phyloP scores from a whole-genome alignment of 2,113 vertebrate species.

The Archilochus colubris region DNA sequence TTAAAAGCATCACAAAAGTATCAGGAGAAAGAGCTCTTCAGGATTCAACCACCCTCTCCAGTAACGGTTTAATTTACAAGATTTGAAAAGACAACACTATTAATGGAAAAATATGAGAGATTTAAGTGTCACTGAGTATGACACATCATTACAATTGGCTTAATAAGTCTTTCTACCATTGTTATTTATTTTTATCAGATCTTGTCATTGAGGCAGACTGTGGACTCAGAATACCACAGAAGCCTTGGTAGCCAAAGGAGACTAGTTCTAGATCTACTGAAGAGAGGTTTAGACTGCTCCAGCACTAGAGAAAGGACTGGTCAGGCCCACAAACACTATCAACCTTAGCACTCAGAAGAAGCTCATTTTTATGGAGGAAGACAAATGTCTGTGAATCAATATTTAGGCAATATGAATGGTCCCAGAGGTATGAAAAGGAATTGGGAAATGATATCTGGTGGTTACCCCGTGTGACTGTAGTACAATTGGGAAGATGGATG shows the following conservation, averaged over 20 bases:
- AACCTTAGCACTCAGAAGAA: not conserved
- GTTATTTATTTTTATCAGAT: constrained; percentile 23
- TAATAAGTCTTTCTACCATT: not conserved
- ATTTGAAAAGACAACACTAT: not conserved
- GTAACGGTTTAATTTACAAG: not conserved
- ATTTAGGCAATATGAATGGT: not conserved
- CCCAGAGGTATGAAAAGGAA: not conserved
- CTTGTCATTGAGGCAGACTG: not conserved
- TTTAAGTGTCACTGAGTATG: not conserved
- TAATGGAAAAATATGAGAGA: not conserved
- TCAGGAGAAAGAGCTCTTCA: not conserved
- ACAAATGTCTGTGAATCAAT: not conserved
- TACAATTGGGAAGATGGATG: not conserved
- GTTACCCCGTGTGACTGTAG: not conserved
- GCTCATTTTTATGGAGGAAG: not conserved
- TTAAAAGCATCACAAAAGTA: not conserved
- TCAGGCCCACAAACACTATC: not conserved
- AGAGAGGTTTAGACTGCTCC: not conserved
- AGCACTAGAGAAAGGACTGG: not conserved
- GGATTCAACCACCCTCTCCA: not conserved
- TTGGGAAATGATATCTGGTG: not conserved
- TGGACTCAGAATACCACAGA: not conserved
- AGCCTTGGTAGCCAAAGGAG: not conserved
- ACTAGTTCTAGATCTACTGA: not conserved
- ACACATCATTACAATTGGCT: not conserved